These are phyloP conservation scores for Typhlichthys eigenmanni DNA, from an alignment of 2,797 vertebrate genomes.

Conservation along the genomic window DNA sequence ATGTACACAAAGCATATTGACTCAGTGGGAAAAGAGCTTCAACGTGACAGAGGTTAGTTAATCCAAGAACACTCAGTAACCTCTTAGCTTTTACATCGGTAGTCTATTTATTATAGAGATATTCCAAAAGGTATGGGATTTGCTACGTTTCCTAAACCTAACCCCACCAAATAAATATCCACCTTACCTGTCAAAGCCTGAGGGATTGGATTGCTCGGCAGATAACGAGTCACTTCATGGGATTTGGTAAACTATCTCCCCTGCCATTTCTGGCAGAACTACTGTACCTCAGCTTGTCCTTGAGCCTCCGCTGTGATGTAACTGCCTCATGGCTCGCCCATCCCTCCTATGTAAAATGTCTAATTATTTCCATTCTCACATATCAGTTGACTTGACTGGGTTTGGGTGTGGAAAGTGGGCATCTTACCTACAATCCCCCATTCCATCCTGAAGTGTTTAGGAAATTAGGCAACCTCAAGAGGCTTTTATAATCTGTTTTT, in stretches of 20 bases:
- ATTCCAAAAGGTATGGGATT: constrained; percentile 25
- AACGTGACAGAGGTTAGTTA: constrained; percentile 39
- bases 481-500: constrained; percentile 36
- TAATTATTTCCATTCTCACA: constrained; percentile 60
- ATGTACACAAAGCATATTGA: constrained; percentile 32
- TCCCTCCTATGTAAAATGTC: constrained; percentile 44
- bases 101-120: neutral
- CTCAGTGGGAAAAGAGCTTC: constrained; percentile 26
- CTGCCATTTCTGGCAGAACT: constrained; percentile 12
- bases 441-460: constrained; percentile 64
- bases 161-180: constrained; percentile 28
- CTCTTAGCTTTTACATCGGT: constrained; percentile 16
- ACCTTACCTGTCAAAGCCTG: constrained; percentile 41
- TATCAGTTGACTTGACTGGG: constrained; percentile 55
- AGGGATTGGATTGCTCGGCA: constrained; percentile 58
- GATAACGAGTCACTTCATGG: constrained; percentile 61
- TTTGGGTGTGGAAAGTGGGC: constrained; percentile 56
- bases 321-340: constrained; percentile 43
- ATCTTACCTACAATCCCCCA: constrained; percentile 61
- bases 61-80: constrained; percentile 34
- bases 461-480: constrained; percentile 49
- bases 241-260: constrained; percentile 9
- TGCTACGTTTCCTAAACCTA: constrained; percentile 22
- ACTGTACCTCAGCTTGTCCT: constrained; percentile 32
- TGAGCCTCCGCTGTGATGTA: constrained; percentile 40